These are phyloP conservation scores for Xestia ashworthii DNA, from an alignment of 2,888 invertebrate species.

Conservation along the genomic window DNA sequence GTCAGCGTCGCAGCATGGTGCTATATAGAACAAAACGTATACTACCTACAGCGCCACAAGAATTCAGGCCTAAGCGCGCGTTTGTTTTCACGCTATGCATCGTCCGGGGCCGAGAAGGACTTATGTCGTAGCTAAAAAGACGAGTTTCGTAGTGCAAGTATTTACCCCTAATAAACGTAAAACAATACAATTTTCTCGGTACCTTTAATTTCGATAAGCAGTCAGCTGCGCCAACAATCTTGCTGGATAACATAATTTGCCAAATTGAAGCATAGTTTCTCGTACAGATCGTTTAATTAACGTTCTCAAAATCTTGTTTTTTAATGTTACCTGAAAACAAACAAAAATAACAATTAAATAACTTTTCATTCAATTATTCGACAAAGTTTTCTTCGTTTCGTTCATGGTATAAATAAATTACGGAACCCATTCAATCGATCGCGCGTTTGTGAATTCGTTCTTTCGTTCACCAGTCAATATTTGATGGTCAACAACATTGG, in stretches of 20 bases:
- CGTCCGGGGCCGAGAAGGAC: neutral
- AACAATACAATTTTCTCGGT: neutral
- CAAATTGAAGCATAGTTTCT: too few relatives aligned
- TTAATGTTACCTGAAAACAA: slow-evolving; percentile 36
- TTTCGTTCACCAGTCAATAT: slow-evolving; percentile 38
- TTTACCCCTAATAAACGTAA: neutral
- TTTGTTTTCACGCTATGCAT: neutral
- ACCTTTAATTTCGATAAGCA: neutral
- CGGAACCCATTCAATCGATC: slow-evolving; percentile 26
- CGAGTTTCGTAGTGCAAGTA: neutral
- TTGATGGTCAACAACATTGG: slow-evolving; percentile 30
- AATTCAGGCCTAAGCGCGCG: too few relatives aligned
- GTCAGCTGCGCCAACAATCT: neutral
- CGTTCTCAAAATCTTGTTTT: neutral
- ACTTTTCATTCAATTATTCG: neutral
- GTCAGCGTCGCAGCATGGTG: too few relatives aligned
- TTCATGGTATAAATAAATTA: slow-evolving; percentile 23
- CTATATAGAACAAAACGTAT: too few relatives aligned
- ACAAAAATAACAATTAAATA: slow-evolving; percentile 13
- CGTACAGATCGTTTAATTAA: neutral
- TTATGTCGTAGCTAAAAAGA: neutral
- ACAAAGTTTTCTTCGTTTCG: slow-evolving; percentile 1
- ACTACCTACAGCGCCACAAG: too few relatives aligned
- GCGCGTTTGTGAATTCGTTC: slow-evolving; percentile 34
- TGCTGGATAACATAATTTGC: neutral